Evolutionary conservation across 2,797 vertebrate species (phyloP), one percentile per base, ranked within the genome.

Genomic region (Chelon labrosus): DNA sequence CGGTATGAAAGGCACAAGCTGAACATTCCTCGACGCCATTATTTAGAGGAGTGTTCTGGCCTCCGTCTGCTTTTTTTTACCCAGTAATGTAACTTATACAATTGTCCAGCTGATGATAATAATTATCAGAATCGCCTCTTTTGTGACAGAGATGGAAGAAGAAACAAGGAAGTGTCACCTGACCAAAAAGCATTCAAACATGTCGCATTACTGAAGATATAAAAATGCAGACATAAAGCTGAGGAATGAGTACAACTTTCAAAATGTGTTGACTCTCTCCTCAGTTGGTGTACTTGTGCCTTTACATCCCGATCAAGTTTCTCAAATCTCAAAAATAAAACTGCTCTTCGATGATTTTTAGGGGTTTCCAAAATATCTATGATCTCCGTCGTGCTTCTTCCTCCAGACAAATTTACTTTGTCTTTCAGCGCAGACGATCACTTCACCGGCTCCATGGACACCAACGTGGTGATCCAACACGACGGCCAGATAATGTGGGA

Each of bases 401-500:
- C 51, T 61, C 57, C 5, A 60, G 52, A 42, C 27, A 7, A 46
- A 8, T 70, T 64, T 10, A 72, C 39, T 86, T 65, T 87, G 31
- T 83, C 51, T 88, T 90, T 47, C 88, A 98, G 97, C 1, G 96
- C 96, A 0, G 96, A 97, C 0, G 90, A 97, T 42, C 96, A 91
- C 76, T 96, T 96, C 3, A 92, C 93, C 0, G 92, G 94, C 73
- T 91, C 96, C 0, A 95, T 96, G 95, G 96, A 96, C 92, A 99
- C 97, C 71, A 98, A 97, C 7, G 97, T 97, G 79, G 96, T 97
- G 47, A 94, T 99, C 86, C 91, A 88, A 20, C 92, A 96, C 0
- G 93, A 98, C 0, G 97, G 97, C 1, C 92, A 92, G 27, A 94
- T 97, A 68, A 93, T 91, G 90, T 98, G 97, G 97, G 97, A 97